A percentile compares a stretch with the other conserved stretches of the same genome.
These are phyloP conservation scores for Dolichallabes microphthalmus DNA, from an alignment of 2,113 vertebrate genomes.

Conservation along the genomic window DNA sequence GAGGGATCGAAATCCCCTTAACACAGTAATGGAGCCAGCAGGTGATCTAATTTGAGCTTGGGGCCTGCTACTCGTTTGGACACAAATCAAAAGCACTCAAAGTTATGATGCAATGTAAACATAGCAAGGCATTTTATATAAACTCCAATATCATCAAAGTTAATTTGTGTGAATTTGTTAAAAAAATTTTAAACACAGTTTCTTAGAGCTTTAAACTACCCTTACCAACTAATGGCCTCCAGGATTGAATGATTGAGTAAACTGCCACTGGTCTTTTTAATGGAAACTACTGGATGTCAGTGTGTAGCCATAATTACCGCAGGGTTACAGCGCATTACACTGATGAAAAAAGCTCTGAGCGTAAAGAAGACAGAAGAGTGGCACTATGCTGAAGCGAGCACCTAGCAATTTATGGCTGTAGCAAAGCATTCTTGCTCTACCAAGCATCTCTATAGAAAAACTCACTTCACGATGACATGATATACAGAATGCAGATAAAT, in stretches of 20 bases:
- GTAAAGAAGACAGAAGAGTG: conserved; percentile 2
- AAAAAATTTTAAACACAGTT: neutral
- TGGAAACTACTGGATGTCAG: conserved; percentile 8
- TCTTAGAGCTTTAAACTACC: neutral
- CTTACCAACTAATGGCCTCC: neutral
- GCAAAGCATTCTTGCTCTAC: neutral
- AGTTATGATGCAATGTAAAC: neutral
- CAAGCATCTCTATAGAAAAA: neutral
- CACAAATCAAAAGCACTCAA: neutral
- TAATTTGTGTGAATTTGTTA: neutral
- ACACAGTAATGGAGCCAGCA: conserved; percentile 42
- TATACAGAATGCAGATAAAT: neutral
- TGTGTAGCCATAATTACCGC: neutral
- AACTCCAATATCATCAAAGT: neutral
- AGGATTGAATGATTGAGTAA: neutral
- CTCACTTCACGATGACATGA: neutral
- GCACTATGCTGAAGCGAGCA: neutral
- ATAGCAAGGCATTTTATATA: neutral
- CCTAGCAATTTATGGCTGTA: neutral
- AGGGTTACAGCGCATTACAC: neutral
- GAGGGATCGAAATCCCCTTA: conserved; percentile 35
- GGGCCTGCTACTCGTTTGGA: neutral
- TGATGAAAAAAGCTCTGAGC: conserved; percentile 9
- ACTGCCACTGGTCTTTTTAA: neutral
- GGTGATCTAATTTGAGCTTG: conserved; percentile 20